Base-by-base conservation (phyloP, 2,888 invertebrate species). In the Priocnemis perturbator region DNA sequence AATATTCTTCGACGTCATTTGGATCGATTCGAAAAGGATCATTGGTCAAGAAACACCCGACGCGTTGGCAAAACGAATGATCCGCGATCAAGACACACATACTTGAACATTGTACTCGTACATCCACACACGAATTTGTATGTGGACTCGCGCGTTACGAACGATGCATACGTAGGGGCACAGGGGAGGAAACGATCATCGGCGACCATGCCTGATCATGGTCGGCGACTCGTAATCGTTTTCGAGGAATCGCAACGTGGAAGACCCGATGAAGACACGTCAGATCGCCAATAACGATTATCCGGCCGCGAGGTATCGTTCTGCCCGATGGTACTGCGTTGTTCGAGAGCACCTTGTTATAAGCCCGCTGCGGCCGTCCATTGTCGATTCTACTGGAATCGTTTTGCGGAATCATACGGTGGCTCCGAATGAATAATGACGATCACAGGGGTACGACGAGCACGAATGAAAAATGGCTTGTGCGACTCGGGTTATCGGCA, bases 221-320 rank as follows among this genome's bases (percentile, higher is more conserved):
- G 44, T 67, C 23, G 63, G 30, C 66, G 64, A 65, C 70, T 63
- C 67, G 69, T 79, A 79, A 79, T 79, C 79, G 77, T 47, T 65
- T 79, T 73, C 79, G 73, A 62, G 59, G 79, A 79, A 79, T 79
- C 73, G 64, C 57, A 75, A 76, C 63, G 60, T 23, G 48, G 55
- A 44, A 67, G 70, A 77, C 69, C 71, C 77, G 79, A 79, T 79
- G 77, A 79, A 79, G 79, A 79, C 79, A 77, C 79, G 76, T 79
- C 69, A 67, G 68, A 70, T 73, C 67, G 76, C 57, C 79, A 71
- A 72, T 77, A 79, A 79, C 75, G 77, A 79, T 79, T 79, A 79
- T 79, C 75, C 50, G 50, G 17, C 50, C 50, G 50, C 17, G 50
- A 19, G 50, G 17, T 19, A 19, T 50, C 50, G 50, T 50, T 50